A percentile compares a stretch with the other conserved stretches of the same genome.
Conservation (phyloP, 2,888 invertebrate species). For the Caenorhabditis sulstoni region DNA sequence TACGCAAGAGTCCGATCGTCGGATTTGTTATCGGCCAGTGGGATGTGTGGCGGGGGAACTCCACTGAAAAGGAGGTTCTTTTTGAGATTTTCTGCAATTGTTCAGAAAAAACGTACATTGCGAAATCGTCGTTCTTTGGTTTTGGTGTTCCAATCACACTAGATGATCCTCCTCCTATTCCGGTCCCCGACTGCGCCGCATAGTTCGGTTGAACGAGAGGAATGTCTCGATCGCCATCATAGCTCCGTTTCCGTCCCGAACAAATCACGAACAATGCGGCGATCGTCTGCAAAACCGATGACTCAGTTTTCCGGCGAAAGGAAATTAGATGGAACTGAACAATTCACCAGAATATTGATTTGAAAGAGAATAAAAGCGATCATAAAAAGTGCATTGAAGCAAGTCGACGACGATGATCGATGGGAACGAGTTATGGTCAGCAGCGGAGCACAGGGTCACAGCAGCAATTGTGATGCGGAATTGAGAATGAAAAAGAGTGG, state of each 20-base stretch:
- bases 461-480: neutral
- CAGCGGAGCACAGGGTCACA: neutral
- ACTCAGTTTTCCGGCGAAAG: neutral
- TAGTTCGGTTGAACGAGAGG: slow-evolving; percentile 28
- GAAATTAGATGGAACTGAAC: neutral
- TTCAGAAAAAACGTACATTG: slow-evolving; percentile 4
- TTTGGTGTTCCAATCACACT: neutral
- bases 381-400: slow-evolving; percentile 37
- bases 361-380: slow-evolving; percentile 54
- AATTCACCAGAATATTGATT: slow-evolving; percentile 47
- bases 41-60: slow-evolving; percentile 45
- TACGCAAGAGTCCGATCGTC: slow-evolving; percentile 50
- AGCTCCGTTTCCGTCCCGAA: slow-evolving; percentile 17
- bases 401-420: neutral
- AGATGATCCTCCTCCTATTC: neutral
- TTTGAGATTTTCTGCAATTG: neutral
- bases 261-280: slow-evolving; percentile 16
- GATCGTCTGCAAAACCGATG: slow-evolving; percentile 22
- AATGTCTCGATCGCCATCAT: slow-evolving; percentile 34
- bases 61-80: slow-evolving; percentile 10
- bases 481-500: neutral
- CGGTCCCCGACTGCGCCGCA: too few relatives aligned
- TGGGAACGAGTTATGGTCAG: neutral
- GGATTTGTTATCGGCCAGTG: slow-evolving; percentile 43
- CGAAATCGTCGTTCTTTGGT: slow-evolving; percentile 36